Conservation (phyloP, 2,113 vertebrate species). For the Myiopsitta monachus region DNA sequence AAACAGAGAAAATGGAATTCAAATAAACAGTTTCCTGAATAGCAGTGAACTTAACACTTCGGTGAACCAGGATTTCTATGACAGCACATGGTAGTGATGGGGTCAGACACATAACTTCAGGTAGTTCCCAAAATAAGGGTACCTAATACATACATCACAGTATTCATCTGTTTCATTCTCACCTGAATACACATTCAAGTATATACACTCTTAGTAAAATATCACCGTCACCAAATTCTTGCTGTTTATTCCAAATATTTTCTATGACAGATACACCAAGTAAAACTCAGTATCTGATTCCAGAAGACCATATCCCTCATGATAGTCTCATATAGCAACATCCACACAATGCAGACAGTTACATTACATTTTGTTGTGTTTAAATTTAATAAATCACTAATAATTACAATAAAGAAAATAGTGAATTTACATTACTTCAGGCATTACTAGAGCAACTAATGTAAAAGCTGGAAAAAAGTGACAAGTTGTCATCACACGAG, state of each 20-base stretch:
- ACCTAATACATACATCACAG: not conserved
- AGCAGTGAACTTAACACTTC: constrained; percentile 36
- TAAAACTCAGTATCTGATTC: not conserved
- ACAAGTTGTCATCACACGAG: not conserved
- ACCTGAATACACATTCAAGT: not conserved
- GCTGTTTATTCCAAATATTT: not conserved
- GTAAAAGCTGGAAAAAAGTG: not conserved
- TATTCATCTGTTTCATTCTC: not conserved
- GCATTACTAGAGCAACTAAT: not conserved
- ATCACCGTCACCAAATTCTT: not conserved
- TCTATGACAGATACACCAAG: not conserved
- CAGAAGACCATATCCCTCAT: not conserved
- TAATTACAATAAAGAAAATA: not conserved
- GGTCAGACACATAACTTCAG: not conserved
- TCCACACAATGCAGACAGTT: not conserved
- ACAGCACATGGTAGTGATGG: not conserved
- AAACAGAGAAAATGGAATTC: constrained; percentile 45
- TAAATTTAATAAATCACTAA: not conserved
- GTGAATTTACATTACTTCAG: not conserved
- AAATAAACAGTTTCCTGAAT: constrained; percentile 37
- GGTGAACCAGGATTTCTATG: not conserved
- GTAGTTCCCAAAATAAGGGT: not conserved
- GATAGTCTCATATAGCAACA: not conserved
- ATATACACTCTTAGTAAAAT: not conserved
- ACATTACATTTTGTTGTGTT: not conserved